Evolutionary conservation across 2,113 vertebrate genomes (phyloP).

Genomic region (Octodon degus): DNA sequence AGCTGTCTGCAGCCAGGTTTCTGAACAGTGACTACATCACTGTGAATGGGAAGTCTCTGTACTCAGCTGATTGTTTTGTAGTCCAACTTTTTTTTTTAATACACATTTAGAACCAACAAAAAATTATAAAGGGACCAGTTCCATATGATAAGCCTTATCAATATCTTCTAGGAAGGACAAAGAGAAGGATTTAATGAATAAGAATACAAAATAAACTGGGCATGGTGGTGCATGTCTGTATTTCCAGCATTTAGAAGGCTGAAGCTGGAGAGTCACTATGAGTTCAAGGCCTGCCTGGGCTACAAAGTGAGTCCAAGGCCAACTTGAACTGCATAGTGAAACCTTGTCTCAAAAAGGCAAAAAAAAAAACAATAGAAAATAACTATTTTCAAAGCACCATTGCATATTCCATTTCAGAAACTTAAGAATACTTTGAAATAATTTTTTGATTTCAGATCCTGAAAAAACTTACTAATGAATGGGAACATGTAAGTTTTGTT

Average conservation of each 20-base stretch:
- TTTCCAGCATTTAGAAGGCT: too few relatives aligned
- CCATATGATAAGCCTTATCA: neutral
- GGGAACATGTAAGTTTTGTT: neutral
- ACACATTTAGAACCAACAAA: neutral
- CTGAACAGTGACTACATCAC: neutral
- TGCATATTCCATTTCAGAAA: neutral
- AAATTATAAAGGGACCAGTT: neutral
- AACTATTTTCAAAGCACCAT: neutral
- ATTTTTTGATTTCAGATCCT: conserved; percentile 8
- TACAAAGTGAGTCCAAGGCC: too few relatives aligned
- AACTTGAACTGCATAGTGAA: too few relatives aligned
- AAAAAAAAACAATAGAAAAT: neutral
- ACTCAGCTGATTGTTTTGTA: neutral
- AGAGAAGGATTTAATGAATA: neutral
- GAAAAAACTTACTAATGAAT: neutral
- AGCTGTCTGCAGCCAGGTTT: neutral
- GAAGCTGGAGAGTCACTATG: too few relatives aligned
- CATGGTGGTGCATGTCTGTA: too few relatives aligned
- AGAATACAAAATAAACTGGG: neutral
- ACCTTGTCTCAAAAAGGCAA: too few relatives aligned
- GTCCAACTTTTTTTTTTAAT: neutral
- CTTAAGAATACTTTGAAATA: neutral
- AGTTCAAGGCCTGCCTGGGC: too few relatives aligned
- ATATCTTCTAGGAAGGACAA: neutral
- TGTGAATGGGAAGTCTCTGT: neutral